A percentile compares a stretch with the other conserved stretches of the same genome.
These are phyloP conservation scores for Etheostoma cragini DNA, from an alignment of 2,113 vertebrate species.

Conservation along the genomic window DNA sequence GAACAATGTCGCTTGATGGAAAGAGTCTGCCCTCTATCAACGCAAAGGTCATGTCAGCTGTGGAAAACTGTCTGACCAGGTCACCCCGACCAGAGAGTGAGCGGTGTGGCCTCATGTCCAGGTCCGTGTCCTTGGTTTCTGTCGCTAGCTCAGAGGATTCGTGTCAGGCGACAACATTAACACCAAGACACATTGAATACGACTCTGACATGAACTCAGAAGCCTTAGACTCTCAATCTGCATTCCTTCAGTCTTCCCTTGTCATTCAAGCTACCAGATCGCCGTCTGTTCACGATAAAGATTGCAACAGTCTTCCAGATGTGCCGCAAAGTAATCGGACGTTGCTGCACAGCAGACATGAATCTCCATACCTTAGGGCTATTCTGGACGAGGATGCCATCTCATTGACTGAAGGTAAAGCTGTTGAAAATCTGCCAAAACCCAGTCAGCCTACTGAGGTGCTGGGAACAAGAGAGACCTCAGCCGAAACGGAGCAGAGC, in stretches of 20 bases:
- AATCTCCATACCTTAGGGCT: conserved; percentile 88
- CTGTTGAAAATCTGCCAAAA: conserved; percentile 82
- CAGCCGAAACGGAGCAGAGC: conserved; percentile 75
- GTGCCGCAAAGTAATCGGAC: conserved; percentile 83
- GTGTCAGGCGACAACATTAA: conserved; percentile 88
- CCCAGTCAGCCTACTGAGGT: conserved; percentile 84
- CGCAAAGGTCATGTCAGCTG: conserved; percentile 81
- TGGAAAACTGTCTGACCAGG: conserved; percentile 88
- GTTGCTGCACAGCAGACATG: conserved; percentile 80
- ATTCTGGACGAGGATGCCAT: conserved; percentile 91
- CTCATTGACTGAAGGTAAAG: conserved; percentile 84
- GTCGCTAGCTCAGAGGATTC: conserved; percentile 96
- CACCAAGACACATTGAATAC: conserved; percentile 89
- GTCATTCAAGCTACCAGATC: conserved; percentile 90
- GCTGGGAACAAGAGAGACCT: conserved; percentile 80
- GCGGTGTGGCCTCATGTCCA: conserved; percentile 88
- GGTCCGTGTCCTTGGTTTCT: conserved; percentile 93
- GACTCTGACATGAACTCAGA: conserved; percentile 93
- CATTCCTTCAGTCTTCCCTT: conserved; percentile 92
- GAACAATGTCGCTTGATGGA: conserved; percentile 90
- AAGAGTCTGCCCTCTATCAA: conserved; percentile 81
- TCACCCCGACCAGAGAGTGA: conserved; percentile 93
- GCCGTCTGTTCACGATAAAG: conserved; percentile 89
- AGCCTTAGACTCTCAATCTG: conserved; percentile 91
- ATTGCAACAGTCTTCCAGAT: conserved; percentile 87